Evolutionary conservation across 2,797 vertebrate species (phyloP).

Genomic region (Pseudochaenichthys georgianus): DNA sequence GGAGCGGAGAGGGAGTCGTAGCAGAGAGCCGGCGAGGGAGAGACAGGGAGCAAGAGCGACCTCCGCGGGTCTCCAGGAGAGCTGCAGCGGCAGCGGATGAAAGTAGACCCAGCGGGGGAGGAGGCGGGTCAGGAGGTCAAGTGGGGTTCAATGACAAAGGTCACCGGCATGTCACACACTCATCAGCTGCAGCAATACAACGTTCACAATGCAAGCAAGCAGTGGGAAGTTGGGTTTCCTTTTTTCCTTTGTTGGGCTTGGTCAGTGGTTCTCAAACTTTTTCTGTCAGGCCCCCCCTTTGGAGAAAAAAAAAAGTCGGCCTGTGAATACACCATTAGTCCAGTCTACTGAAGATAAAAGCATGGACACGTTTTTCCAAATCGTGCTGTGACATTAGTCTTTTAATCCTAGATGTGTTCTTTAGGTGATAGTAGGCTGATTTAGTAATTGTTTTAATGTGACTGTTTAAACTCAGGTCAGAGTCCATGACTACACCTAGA

Average conservation of each 20-base stretch:
- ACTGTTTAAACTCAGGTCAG: too few species aligned
- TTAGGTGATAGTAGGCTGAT: too few species aligned
- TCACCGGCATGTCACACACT: slow-evolving; percentile 15
- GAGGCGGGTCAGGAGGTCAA: slow-evolving; percentile 25
- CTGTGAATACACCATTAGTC: too few species aligned
- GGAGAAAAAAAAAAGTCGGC: too few species aligned
- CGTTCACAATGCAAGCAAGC: not conserved
- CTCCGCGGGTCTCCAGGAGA: slow-evolving; percentile 60
- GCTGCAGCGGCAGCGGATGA: slow-evolving; percentile 35
- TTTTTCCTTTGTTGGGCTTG: not conserved
- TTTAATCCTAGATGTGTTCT: too few species aligned
- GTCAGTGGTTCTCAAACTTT: too few species aligned
- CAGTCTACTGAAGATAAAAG: too few species aligned
- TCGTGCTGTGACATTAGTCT: too few species aligned
- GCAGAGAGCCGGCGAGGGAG: slow-evolving; percentile 24
- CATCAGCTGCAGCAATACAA: slow-evolving; percentile 10
- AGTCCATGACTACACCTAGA: too few species aligned
- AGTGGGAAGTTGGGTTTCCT: not conserved
- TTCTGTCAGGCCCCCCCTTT: too few species aligned
- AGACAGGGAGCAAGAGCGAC: slow-evolving; percentile 65
- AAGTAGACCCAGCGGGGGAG: not conserved
- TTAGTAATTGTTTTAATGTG: too few species aligned
- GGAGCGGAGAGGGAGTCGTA: slow-evolving; percentile 25
- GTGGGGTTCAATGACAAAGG: slow-evolving; percentile 9
- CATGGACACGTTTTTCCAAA: too few species aligned